Base-by-base conservation (phyloP, 2,113 vertebrate species). In the Sinocyclocheilus grahami region DNA sequence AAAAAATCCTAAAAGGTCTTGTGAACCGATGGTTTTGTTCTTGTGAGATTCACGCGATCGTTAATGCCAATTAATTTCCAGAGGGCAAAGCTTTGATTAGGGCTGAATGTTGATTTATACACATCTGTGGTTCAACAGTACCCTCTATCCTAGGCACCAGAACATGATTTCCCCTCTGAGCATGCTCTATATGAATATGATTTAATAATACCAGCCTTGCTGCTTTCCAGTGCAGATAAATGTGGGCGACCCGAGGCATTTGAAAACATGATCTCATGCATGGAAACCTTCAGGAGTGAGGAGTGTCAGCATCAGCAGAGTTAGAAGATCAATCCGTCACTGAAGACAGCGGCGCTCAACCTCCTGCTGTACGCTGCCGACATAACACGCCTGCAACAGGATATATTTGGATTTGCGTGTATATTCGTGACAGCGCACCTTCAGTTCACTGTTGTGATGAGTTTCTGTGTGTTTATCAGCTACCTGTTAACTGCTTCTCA, bases 391-490 rank as follows among this genome's bases (percentile, higher is more conserved):
- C 85, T 82, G 78, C 69, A 33, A 30, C 27, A 48, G 86, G 46
- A 85, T 75, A 81, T 87, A 81, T 80, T 80, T 79, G 77, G 67
- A 85, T 53, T 12, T 75, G 39, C 48, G 6, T 78, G 60, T 67
- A 72, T 46, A 37, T 83, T 51, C 27, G 27, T 82, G 78, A 75
- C 76, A 85, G 78, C 42, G 22, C 39, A 81, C 77, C 78, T 75
- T 85, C 46, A 60, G 78, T 20, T 37, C 48, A 33, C 30, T 33
- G 30, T 33, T 33, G 30, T 33, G 2, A 33, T 33, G 30, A 53
- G 13, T 53, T 53, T 13, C 48, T 58, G 37, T 12, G 77, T 62
- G 13, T 63, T 46, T 65, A 14, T 4, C 12, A 75, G 72, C 22
- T 14, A 75, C 37, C 39, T 22, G n/a, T 48, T 48, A 48, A 24